Conservation (phyloP, 2,888 invertebrate species). For the Megastigmus dorsalis region DNA sequence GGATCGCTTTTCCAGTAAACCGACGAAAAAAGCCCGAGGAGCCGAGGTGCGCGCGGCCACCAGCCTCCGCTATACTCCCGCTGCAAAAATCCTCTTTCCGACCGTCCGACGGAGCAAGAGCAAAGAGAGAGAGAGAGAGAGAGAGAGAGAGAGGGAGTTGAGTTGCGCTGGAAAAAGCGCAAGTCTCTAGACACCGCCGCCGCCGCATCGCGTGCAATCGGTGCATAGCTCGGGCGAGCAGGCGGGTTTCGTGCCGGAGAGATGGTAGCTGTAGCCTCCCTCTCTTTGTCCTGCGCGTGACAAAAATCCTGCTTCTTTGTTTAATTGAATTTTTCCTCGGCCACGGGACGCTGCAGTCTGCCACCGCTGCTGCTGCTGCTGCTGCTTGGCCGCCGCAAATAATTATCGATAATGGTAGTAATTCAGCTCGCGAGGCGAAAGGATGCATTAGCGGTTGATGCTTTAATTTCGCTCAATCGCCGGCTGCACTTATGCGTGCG, state of each 20-base stretch:
- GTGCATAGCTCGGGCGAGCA: no score
- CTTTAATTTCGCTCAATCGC: conserved; percentile 14
- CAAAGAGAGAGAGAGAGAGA: no score
- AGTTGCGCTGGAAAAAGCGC: not conserved
- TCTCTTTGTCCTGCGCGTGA: no score
- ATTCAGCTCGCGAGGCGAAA: not conserved
- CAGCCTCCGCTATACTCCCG: no score
- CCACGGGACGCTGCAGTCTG: no score
- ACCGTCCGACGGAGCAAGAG: no score
- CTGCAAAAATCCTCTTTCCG: no score
- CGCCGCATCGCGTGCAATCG: conserved; percentile 5
- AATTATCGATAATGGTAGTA: conserved; percentile 5
- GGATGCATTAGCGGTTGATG: not conserved
- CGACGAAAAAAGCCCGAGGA: conserved; percentile 28
- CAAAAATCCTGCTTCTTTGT: not conserved
- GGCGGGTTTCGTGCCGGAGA: no score
- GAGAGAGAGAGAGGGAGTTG: not conserved
- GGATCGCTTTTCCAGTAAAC: conserved; percentile 53
- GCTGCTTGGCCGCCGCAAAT: no score
- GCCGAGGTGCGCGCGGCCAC: no score
- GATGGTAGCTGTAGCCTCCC: no score
- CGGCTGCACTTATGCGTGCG: not conserved
- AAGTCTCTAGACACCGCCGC: not conserved
- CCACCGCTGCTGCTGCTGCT: no score
- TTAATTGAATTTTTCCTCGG: not conserved